Conservation (phyloP, 2,797 vertebrate species). For the Ptychobarbus kaznakovi region DNA sequence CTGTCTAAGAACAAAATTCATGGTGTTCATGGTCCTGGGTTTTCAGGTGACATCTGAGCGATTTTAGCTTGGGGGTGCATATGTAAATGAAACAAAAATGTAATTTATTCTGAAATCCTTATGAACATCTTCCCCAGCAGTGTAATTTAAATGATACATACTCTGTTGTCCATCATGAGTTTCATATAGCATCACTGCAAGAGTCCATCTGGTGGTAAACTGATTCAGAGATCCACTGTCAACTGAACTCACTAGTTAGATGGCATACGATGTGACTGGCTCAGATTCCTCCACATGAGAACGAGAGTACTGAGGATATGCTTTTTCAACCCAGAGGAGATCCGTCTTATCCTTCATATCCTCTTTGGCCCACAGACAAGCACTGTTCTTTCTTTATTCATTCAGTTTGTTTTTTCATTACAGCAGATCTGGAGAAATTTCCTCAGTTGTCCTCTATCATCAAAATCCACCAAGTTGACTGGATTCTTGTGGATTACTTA, state of each 20-base stretch:
- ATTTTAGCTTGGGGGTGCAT: conserved; percentile 19
- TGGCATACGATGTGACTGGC: conserved; percentile 12
- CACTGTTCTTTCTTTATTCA: conserved; percentile 36
- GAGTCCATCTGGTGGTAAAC: not conserved
- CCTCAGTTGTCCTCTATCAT: too few species aligned
- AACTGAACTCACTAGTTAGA: conserved; percentile 10
- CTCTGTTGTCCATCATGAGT: not conserved
- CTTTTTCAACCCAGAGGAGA: conserved; percentile 42
- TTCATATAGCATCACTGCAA: not conserved
- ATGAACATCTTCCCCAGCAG: conserved; percentile 10
- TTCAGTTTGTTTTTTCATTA: not conserved
- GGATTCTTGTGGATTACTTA: too few species aligned
- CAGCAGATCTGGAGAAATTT: too few species aligned
- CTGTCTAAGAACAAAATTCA: conserved; percentile 68
- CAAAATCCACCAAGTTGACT: too few species aligned
- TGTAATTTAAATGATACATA: not conserved
- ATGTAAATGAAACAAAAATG: conserved; percentile 19
- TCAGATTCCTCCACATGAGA: conserved; percentile 29
- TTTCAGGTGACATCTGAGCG: not conserved
- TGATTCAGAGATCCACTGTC: not conserved
- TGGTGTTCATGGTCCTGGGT: conserved; percentile 5
- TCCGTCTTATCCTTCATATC: conserved; percentile 55
- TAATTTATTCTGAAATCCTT: not conserved
- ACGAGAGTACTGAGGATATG: conserved; percentile 9
- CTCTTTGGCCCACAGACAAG: conserved; percentile 42